Conservation (phyloP, 2,797 vertebrate genomes). For the Aphelocoma californica region DNA sequence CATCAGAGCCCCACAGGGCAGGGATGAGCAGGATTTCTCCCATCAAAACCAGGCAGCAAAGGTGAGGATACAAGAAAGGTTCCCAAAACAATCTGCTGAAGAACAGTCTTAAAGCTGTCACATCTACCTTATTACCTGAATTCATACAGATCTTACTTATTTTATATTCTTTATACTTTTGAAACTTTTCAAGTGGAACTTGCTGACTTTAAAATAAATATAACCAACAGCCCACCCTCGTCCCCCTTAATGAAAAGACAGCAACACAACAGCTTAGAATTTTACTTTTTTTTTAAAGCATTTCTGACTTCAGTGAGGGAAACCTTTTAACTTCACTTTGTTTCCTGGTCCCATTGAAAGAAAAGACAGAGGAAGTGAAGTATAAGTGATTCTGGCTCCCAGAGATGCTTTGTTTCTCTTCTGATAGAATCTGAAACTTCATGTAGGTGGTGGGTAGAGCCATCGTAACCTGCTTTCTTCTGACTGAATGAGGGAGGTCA, state of each 20-base stretch:
- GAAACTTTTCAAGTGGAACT: not conserved
- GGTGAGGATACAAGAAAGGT: not conserved
- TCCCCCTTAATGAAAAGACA: not conserved
- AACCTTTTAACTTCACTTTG: conserved; percentile 38
- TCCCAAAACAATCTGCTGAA: not conserved
- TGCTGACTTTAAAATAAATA: not conserved
- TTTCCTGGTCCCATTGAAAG: conserved; percentile 57
- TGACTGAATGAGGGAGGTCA: conserved; percentile 72
- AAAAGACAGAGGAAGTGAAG: conserved; percentile 49
- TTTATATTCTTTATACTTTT: not conserved
- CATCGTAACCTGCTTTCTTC: conserved; percentile 71
- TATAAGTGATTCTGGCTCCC: conserved; percentile 63
- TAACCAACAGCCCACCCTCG: not conserved
- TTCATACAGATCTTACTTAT: not conserved
- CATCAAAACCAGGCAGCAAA: not conserved
- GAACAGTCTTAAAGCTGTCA: not conserved
- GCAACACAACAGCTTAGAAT: not conserved
- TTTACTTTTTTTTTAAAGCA: not conserved
- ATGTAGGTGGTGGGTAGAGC: conserved; percentile 75
- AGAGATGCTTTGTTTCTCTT: conserved; percentile 69
- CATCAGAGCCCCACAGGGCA: not conserved
- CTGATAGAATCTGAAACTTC: conserved; percentile 64
- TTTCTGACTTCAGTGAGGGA: conserved; percentile 28
- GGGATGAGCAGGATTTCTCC: not conserved
- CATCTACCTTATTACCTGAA: not conserved